Evolutionary conservation across 1,140 invertebrate species (phyloP), one percentile per base, ranked within the genome.

Genomic region (Drosophila subpulchrella): DNA sequence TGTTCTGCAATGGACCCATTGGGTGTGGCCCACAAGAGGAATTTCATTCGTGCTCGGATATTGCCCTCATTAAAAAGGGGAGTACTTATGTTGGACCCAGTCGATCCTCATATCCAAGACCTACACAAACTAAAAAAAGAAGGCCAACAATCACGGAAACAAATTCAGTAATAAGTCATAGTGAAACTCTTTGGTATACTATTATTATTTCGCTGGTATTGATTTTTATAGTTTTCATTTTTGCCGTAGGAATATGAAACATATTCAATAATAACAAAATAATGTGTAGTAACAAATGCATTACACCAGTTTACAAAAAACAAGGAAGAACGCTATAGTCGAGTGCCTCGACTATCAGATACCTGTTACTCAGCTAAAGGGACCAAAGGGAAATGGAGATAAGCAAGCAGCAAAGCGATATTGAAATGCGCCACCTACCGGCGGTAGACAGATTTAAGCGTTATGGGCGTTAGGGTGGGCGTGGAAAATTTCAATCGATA

Each of bases 41-140:
- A 85, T 98, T 98, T 86, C 94, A 97, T 8, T 95, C 96, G 0
- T 98, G 97, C 78, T 95, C 97, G 0, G 97, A 98, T 82, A 95
- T 98, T 11, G 93, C 94, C 2, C 96, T 98, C 17, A 94, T 94
- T 0, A 94, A 95, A 36, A 81, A 93, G 15, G 91, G 80, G 53
- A 48, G 77, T 67, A 12, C 55, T 84, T 47, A 85, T 8, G 66
- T 73, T 39, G 76, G 75, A 15, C 82, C 85, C 15, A 32, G 65
- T 27, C 71, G 73, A 13, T 90, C 78, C 0, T 57, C 63, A 24
- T 55, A 68, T 30, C 78, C 75, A 36, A 81, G 77, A 7, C 78
- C 77, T 11, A 61, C 57, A 17, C 24, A 61, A 53, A 27, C 54
- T 6, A 59, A 24, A n/a, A n/a, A n/a, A 15, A 39, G 24, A 4